Percentiles rank a stretch among this genome's conserved stretches.
These are phyloP conservation scores for Aphelenchoides fujianensis DNA, from an alignment of 1,140 invertebrate species.

Conservation along the genomic window DNA sequence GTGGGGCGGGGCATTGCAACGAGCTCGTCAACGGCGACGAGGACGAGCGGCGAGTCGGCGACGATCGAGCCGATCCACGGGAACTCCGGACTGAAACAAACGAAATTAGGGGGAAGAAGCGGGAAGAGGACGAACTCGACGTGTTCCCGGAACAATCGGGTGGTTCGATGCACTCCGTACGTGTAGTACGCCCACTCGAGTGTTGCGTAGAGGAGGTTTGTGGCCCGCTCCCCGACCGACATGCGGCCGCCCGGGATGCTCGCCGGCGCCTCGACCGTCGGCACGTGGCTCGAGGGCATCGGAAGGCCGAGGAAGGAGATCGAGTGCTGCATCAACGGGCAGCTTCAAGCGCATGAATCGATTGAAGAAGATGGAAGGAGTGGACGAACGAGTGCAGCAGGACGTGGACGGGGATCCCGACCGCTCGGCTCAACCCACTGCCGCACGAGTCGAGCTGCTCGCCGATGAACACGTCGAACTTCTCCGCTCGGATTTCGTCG, in stretches of 20 bases:
- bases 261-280: slow-evolving; percentile 21
- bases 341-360: no score
- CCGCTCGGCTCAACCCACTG: slow-evolving; percentile 13
- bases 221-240: slow-evolving; percentile 24
- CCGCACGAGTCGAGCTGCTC: slow-evolving; percentile 41
- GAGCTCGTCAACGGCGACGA: slow-evolving; percentile 37
- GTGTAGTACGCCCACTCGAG: background rate
- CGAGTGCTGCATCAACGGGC: slow-evolving; percentile 29
- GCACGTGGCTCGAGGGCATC: slow-evolving; percentile 37
- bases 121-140: no score
- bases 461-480: slow-evolving; percentile 32
- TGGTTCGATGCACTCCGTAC: background rate
- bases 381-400: slow-evolving; percentile 28
- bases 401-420: slow-evolving; percentile 23
- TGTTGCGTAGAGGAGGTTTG: slow-evolving; percentile 22
- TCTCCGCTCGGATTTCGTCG: slow-evolving; percentile 22
- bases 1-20: slow-evolving; percentile 39
- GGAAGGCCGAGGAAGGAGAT: slow-evolving; percentile 29
- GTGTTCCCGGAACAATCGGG: background rate
- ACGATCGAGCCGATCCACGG: slow-evolving; percentile 27
- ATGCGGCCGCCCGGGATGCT: slow-evolving; percentile 31
- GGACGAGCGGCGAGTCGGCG: slow-evolving; percentile 30
- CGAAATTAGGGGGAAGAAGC: no score
- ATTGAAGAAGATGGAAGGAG: no score
- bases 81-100: slow-evolving; percentile 37